Evolutionary conservation across 2,797 vertebrate genomes (phyloP), one percentile per base, ranked within the genome.

Genomic region (Staurois parvus): DNA sequence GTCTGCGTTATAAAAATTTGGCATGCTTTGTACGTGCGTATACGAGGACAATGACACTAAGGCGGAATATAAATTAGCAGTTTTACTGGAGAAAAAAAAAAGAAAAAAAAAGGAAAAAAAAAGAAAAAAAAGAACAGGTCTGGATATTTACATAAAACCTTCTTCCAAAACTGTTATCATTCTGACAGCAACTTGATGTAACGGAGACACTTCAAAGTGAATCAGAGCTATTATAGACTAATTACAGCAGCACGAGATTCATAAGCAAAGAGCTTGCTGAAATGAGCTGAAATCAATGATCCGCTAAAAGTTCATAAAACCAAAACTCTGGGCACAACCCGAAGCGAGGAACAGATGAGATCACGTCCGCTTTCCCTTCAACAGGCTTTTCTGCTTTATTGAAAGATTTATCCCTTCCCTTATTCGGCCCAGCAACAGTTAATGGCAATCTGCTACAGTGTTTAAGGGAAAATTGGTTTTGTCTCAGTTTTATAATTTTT

Each of bases 141-240:
- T 78, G 26, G 21, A 19, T 28, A 79, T 84, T 84, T 79, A 42
- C 83, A 84, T 84, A 66, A 84, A 84, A 29, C 59, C 34, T 32
- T 37, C 24, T 84, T 79, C 75, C 75, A 84, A 84, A 84, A 84
- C 72, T 73, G 26, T 78, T 34, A 79, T 84, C 70, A 84, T 78
- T 64, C 67, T 84, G 83, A 84, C 83, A 79, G 76, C 72, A 79
- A 78, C 78, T 78, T 68, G 72, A 78, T 84, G 83, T 84, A 84
- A 84, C 30, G 72, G 83, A 84, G 76, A 73, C 52, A 37, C 76
- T 77, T 70, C 83, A 79, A 79, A 72, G 75, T 84, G 83, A 79
- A 84, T 79, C 76, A 62, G 52, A 37, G 64, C 68, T 79, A 84
- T 84, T 84, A 84, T 79, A 68, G 76, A 48, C 52, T 66, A 84